These are phyloP conservation scores for Chymomyza caudatula DNA, from an alignment of 2,888 invertebrate species.

Conservation along the genomic window DNA sequence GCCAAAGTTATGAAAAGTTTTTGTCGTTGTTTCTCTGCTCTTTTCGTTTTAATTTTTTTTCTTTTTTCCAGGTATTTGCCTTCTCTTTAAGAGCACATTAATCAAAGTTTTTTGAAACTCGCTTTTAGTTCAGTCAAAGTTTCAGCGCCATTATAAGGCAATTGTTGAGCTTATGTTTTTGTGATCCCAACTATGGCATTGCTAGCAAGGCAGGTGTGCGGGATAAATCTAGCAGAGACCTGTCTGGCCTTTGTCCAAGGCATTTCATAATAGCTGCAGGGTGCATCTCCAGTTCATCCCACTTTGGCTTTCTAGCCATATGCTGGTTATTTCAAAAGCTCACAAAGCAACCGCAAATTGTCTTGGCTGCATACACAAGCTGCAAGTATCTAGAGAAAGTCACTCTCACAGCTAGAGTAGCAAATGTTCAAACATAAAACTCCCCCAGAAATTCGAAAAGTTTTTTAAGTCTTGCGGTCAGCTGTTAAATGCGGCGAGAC, in stretches of 20 bases:
- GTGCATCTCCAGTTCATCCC: not conserved
- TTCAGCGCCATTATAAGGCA: slow-evolving; percentile 69
- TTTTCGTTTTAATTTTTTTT: not conserved
- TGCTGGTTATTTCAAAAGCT: too few relatives aligned
- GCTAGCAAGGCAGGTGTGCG: not conserved
- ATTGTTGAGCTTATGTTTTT: slow-evolving; percentile 59
- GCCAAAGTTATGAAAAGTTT: slow-evolving; percentile 60
- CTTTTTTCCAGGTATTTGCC: slow-evolving; percentile 45
- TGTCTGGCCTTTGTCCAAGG: slow-evolving; percentile 16
- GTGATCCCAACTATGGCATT: not conserved
- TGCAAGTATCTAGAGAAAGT: not conserved
- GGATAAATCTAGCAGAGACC: not conserved
- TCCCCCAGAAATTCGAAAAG: not conserved
- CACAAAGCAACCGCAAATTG: slow-evolving; percentile 46
- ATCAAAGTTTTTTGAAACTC: slow-evolving; percentile 63
- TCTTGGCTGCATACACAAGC: slow-evolving; percentile 26
- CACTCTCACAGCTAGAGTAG: not conserved
- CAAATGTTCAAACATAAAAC: not conserved
- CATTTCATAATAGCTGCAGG: slow-evolving; percentile 3
- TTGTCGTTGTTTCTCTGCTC: slow-evolving; percentile 38
- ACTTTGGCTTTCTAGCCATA: slow-evolving; percentile 12
- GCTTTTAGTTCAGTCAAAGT: slow-evolving; percentile 46
- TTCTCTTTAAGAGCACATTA: slow-evolving; percentile 70
- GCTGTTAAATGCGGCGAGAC: slow-evolving; percentile 6
- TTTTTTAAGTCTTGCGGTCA: slow-evolving; percentile 11